A percentile compares a stretch with the other conserved stretches of the same genome.
phyloP scores from a whole-genome alignment of 2,797 vertebrate species.

The Coilia nasus region DNA sequence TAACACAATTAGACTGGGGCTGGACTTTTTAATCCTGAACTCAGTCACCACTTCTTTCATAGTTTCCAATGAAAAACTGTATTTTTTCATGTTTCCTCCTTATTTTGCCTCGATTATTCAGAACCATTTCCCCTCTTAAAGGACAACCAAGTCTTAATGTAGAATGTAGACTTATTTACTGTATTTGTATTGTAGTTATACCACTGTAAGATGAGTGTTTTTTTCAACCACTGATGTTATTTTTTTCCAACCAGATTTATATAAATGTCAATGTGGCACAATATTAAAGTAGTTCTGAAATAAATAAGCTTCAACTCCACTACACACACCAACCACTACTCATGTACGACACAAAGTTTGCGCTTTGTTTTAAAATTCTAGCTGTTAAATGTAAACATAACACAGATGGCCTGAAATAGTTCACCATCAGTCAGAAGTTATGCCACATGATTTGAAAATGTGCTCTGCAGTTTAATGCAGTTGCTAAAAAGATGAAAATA shows the following conservation, averaged over 20 bases:
- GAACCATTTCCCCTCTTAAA: background rate
- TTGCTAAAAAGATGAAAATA: background rate
- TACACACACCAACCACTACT: slow-evolving; percentile 32
- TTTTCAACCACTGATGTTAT: background rate
- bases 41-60: background rate
- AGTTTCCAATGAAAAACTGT: background rate
- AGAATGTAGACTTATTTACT: background rate
- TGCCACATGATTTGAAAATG: background rate
- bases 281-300: slow-evolving; percentile 16
- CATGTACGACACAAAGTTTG: background rate
- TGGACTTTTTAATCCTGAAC: background rate
- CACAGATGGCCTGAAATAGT: background rate
- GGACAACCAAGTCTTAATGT: background rate
- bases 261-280: background rate
- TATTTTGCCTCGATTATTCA: background rate
- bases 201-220: background rate
- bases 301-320: slow-evolving; percentile 6
- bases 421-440: background rate
- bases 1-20: background rate
- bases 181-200: background rate
- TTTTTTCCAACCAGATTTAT: background rate
- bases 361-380: slow-evolving; percentile 35
- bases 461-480: background rate
- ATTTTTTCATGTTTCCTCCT: background rate
- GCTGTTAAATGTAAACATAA: slow-evolving; percentile 7